Evolutionary conservation across 2,113 vertebrate genomes (phyloP).

Genomic region (Myrmecobius fasciatus): DNA sequence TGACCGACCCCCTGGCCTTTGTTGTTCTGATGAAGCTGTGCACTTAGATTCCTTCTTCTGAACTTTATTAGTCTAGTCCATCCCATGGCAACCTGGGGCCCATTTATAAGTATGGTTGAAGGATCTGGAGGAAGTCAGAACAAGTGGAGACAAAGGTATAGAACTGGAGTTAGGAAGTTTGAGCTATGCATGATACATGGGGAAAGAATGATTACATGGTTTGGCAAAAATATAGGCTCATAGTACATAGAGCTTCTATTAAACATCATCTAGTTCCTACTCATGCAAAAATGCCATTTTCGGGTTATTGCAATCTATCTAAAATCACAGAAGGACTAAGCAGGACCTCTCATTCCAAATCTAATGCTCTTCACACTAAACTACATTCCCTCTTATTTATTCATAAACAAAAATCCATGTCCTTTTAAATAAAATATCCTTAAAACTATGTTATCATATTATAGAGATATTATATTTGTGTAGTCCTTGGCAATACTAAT

Average conservation of each 20-base stretch:
- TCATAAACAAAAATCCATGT: not conserved
- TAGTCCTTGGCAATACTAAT: conserved; percentile 5
- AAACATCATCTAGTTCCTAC: not conserved
- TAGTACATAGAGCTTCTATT: not conserved
- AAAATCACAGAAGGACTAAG: not conserved
- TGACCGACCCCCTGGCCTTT: not conserved
- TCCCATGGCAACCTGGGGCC: not conserved
- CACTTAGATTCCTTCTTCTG: not conserved
- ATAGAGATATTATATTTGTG: not conserved
- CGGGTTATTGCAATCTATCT: not conserved
- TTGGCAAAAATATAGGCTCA: not conserved
- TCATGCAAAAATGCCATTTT: not conserved
- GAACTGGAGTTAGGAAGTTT: not conserved
- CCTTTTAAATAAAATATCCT: not conserved
- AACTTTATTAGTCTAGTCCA: not conserved
- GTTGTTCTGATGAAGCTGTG: not conserved
- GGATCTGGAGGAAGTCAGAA: not conserved
- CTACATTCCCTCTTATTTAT: not conserved
- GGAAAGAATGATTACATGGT: not conserved
- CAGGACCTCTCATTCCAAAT: not conserved
- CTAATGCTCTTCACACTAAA: not conserved
- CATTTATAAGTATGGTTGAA: not conserved
- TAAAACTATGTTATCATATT: not conserved
- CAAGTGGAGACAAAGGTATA: not conserved
- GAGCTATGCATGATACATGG: not conserved